Evolutionary conservation across 1,140 invertebrate genomes (phyloP), one percentile per base, ranked within the genome.

Genomic region (Cydia splendana): DNA sequence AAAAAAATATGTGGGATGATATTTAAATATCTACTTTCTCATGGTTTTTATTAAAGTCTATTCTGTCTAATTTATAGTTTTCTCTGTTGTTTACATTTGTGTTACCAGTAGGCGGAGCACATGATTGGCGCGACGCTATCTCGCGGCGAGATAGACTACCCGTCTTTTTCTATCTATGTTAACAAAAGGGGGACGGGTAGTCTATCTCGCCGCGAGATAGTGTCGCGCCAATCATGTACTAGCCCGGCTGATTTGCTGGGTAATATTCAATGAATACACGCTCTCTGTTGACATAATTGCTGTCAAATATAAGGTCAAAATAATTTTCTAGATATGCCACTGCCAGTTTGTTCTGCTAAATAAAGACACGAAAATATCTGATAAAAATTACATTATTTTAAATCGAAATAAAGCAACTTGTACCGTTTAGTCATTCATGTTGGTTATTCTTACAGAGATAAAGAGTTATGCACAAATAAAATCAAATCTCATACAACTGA

Each of bases 271-370:
- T n/a, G n/a, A 24, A 62, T 24, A 62, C 20, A 24, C 7, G 1
- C 15, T 13, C n/a, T 18, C 5, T 18, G n/a, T 51, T 51, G 4
- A 48, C 13, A 53, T 12, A 53, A 53, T 51, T 9, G n/a, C 24
- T 10, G 18, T 24, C 18, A 62, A 62, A 24, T 24, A 62, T 20
- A 57, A 62, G 20, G 51, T 53, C 51, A 53, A 6, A 53, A 53
- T 13, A 83, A 86, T 81, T 78, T 82, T 88, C 82, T 83, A 84
- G 45, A 48, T 78, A 83, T 57, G 20, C 7, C 20, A 24, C 7
- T 62, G 13, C 13, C 10, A 24, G 20, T 62, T n/a, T 15, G 13
- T 53, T 24, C 6, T 62, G 12, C 57, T 24, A 57, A 10, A 13
- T 62, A 24, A 62, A 9, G 20, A 4, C 20, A 24, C 57, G 18